Evolutionary conservation across 2,113 vertebrate genomes (phyloP).

Genomic region (Ochotona princeps): DNA sequence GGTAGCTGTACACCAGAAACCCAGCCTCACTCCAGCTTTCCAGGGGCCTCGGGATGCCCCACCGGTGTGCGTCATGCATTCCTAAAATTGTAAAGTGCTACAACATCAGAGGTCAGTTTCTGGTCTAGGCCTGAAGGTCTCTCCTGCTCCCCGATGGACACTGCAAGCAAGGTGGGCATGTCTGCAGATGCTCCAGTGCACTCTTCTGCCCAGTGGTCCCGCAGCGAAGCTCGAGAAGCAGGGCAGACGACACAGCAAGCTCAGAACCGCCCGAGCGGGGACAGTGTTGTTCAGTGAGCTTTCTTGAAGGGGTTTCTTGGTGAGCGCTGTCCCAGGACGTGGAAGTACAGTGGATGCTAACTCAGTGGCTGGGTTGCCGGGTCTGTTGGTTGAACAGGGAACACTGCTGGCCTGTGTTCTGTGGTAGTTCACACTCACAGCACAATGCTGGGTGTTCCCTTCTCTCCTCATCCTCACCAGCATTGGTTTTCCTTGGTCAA

Average conservation of each 20-base stretch:
- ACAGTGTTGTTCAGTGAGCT: neutral
- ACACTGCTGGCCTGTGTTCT: too few relatives aligned
- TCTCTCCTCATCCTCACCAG: too few relatives aligned
- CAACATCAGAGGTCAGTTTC: neutral
- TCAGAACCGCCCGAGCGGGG: too few relatives aligned
- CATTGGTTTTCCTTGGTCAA: too few relatives aligned
- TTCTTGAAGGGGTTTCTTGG: neutral
- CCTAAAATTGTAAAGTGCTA: neutral
- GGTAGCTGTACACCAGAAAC: neutral
- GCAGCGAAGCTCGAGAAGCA: too few relatives aligned
- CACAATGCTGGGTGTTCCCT: too few relatives aligned
- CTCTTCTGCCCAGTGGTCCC: neutral
- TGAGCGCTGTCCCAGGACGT: too few relatives aligned
- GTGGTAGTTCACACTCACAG: too few relatives aligned
- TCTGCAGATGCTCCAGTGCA: neutral
- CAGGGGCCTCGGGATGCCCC: neutral
- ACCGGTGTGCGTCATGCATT: neutral
- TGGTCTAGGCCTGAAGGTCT: neutral
- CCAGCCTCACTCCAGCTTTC: neutral
- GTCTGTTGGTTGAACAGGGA: too few relatives aligned
- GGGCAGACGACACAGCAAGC: too few relatives aligned
- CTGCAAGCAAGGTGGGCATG: neutral
- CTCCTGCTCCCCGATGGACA: neutral
- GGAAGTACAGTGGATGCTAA: neutral
- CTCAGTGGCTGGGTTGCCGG: too few relatives aligned